Conservation (phyloP, 2,113 vertebrate species). For the Callionymus lyra region DNA sequence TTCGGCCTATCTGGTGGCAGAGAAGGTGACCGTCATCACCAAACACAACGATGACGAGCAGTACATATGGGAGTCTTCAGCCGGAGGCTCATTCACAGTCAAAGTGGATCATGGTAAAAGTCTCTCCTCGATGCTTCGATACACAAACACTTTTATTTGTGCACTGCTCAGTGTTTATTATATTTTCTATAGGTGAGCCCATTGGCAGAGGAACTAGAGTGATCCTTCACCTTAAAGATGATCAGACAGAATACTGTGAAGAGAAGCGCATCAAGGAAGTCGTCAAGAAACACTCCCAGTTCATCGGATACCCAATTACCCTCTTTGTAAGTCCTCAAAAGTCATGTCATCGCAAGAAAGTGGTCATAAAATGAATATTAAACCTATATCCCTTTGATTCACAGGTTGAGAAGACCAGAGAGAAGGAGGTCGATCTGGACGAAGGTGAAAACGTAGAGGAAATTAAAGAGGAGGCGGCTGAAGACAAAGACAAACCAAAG, state of each 20-base stretch:
- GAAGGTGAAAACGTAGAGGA: conserved; percentile 74
- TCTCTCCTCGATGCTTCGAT: background rate
- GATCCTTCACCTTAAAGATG: conserved; percentile 72
- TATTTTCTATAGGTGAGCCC: conserved; percentile 41
- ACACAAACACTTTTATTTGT: background rate
- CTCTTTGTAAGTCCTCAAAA: conserved; percentile 62
- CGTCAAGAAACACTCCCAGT: conserved; percentile 78
- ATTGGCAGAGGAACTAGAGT: conserved; percentile 72
- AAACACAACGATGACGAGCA: conserved; percentile 78
- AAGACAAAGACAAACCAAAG: conserved; percentile 66
- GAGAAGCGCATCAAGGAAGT: conserved; percentile 73
- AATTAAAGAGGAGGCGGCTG: conserved; percentile 42
- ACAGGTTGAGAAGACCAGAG: conserved; percentile 83
- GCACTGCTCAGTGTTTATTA: background rate
- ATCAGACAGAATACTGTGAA: conserved; percentile 73
- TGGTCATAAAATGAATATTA: background rate
- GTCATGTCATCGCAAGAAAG: background rate
- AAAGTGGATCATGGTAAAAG: conserved; percentile 51
- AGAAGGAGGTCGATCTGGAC: conserved; percentile 75
- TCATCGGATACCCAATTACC: conserved; percentile 76
- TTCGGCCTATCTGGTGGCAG: conserved; percentile 72
- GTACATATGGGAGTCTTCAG: conserved; percentile 74
- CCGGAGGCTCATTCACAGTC: conserved; percentile 74
- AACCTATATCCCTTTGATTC: background rate
- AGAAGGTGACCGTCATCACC: conserved; percentile 71